Conservation (phyloP, 2,113 vertebrate species). For the Pyxicephalus adspersus region DNA sequence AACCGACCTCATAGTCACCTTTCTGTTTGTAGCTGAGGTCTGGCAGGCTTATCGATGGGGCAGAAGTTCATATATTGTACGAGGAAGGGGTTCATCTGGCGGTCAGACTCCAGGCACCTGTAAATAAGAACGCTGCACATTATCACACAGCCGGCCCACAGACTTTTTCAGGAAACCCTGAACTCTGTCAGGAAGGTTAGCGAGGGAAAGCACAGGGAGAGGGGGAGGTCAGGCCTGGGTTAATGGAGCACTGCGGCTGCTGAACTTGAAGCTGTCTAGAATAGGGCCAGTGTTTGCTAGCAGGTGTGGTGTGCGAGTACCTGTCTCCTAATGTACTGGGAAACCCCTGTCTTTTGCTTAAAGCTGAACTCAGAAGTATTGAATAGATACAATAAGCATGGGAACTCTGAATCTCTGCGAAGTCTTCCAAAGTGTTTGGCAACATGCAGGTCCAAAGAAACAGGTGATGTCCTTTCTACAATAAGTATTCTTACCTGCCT, state of each 20-base stretch:
- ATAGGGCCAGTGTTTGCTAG: neutral
- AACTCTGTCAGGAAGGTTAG: constrained; percentile 81
- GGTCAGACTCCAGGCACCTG: constrained; percentile 83
- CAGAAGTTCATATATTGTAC: constrained; percentile 78
- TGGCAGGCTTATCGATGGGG: constrained; percentile 79
- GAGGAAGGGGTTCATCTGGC: constrained; percentile 69
- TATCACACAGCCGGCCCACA: constrained; percentile 70
- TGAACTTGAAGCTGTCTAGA: constrained; percentile 57
- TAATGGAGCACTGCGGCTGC: constrained; percentile 67
- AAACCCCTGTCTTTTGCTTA: constrained; percentile 9
- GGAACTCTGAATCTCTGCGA: too few relatives aligned
- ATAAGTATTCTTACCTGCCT: too few relatives aligned
- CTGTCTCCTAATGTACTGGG: neutral
- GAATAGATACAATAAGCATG: too few relatives aligned
- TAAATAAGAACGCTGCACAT: constrained; percentile 72
- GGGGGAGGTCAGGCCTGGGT: constrained; percentile 70
- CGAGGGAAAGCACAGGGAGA: constrained; percentile 72
- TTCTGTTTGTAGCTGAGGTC: constrained; percentile 74
- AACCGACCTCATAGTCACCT: constrained; percentile 80
- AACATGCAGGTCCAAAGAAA: too few relatives aligned
- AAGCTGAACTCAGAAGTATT: constrained; percentile 37
- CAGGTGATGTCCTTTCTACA: too few relatives aligned
- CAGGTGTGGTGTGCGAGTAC: constrained; percentile 4
- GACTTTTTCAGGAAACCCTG: constrained; percentile 78
- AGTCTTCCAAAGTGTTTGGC: too few relatives aligned